These are phyloP conservation scores for Mionectes macconnelli DNA, from an alignment of 2,113 vertebrate species.

Conservation along the genomic window DNA sequence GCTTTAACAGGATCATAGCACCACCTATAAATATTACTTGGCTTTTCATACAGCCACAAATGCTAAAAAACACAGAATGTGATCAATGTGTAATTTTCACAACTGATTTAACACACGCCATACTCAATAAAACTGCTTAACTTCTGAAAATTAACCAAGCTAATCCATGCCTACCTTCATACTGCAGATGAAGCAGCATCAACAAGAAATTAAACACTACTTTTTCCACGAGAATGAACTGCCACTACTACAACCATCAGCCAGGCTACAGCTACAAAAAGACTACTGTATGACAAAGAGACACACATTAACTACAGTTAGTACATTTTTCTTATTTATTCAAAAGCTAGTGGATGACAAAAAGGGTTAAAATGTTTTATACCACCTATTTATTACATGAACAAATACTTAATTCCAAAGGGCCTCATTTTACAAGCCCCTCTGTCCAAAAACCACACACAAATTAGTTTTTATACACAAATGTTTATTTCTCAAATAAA, in stretches of 20 bases:
- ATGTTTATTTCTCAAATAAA: slow-evolving; percentile 98
- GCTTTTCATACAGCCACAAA: not conserved
- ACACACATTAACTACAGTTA: slow-evolving; percentile 49
- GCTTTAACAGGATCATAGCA: not conserved
- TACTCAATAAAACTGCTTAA: not conserved
- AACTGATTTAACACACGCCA: not conserved
- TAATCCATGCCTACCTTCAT: not conserved
- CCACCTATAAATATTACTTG: not conserved
- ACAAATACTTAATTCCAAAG: slow-evolving; percentile 58
- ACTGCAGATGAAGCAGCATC: not conserved
- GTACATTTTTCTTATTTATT: slow-evolving; percentile 69
- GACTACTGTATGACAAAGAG: slow-evolving; percentile 28
- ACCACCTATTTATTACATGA: slow-evolving; percentile 65
- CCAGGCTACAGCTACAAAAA: not conserved
- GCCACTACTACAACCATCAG: not conserved
- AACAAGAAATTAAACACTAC: not conserved
- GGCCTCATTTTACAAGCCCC: slow-evolving; percentile 65
- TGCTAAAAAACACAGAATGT: not conserved
- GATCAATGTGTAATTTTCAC: not conserved
- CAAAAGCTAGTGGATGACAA: slow-evolving; percentile 73
- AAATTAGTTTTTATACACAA: slow-evolving; percentile 92
- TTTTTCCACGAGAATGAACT: not conserved
- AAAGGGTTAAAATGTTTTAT: slow-evolving; percentile 65
- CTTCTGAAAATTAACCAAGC: not conserved
- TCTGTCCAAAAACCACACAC: slow-evolving; percentile 73